These are phyloP conservation scores for Ophioninae sp. DNA, from an alignment of 2,888 invertebrate species.

Conservation along the genomic window DNA sequence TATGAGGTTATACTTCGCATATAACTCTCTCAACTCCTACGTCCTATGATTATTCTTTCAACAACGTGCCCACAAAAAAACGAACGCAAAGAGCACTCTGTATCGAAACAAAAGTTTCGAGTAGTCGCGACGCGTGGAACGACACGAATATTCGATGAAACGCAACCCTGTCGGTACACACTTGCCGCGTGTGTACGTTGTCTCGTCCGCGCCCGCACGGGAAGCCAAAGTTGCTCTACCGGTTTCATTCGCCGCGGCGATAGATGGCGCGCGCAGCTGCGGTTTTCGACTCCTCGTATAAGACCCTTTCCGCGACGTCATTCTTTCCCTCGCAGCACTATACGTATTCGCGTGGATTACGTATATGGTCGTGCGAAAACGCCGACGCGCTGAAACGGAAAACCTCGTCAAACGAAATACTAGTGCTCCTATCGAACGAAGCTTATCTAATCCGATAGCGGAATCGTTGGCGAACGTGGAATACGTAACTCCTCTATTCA, in stretches of 20 bases:
- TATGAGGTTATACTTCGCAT: neutral
- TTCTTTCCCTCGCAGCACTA: constrained; percentile 10
- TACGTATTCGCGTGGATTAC: neutral
- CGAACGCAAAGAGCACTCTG: neutral
- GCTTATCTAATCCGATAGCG: constrained; percentile 25
- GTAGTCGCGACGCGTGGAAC: neutral
- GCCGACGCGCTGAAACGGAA: constrained; percentile 19
- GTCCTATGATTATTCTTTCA: neutral
- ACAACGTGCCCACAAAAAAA: neutral
- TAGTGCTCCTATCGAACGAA: constrained; percentile 12
- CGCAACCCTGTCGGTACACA: neutral
- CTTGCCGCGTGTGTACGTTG: neutral
- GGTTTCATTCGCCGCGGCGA: constrained; percentile 33
- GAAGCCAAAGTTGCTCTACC: constrained; percentile 45
- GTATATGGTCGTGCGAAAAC: neutral
- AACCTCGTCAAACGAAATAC: neutral
- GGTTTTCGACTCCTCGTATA: constrained; percentile 18
- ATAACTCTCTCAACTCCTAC: neutral
- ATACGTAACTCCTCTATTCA: constrained; percentile 15
- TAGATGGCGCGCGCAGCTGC: constrained; percentile 44
- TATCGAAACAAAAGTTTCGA: neutral
- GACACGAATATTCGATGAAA: neutral
- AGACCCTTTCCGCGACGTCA: constrained; percentile 21
- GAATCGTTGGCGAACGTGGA: neutral
- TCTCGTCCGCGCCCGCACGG: constrained; percentile 29